Evolutionary conservation across 1,140 invertebrate species (phyloP).

Genomic region (Xylocopa sonorina): DNA sequence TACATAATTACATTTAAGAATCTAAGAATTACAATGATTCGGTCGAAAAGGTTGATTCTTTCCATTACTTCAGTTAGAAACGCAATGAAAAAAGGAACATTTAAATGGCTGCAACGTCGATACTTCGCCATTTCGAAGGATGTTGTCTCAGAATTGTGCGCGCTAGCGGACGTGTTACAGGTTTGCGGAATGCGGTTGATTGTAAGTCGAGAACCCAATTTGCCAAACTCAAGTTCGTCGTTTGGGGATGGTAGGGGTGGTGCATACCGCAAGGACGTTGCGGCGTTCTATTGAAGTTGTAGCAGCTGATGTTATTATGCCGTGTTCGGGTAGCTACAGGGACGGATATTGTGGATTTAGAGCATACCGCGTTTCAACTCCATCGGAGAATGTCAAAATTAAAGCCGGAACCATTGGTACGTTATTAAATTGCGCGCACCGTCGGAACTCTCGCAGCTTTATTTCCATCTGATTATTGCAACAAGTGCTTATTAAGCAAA

Average conservation of each 20-base stretch:
- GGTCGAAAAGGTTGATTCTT: no score
- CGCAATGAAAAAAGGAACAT: no score
- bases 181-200: slow-evolving; percentile 68
- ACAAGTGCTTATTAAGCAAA: slow-evolving; percentile 32
- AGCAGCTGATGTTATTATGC: slow-evolving; percentile 60
- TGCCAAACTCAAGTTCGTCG: slow-evolving; percentile 65
- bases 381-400: slow-evolving; percentile 52
- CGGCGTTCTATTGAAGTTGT: slow-evolving; percentile 61
- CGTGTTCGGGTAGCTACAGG: slow-evolving; percentile 5
- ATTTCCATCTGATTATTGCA: slow-evolving; percentile 39
- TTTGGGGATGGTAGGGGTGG: not conserved
- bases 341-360: slow-evolving; percentile 55
- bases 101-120: no score
- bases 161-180: slow-evolving; percentile 53
- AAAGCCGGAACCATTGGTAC: slow-evolving; percentile 35
- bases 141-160: slow-evolving; percentile 44
- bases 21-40: no score
- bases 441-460: not conserved
- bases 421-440: slow-evolving; percentile 42
- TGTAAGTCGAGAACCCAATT: slow-evolving; percentile 68
- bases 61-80: no score
- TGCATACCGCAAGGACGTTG: slow-evolving; percentile 55
- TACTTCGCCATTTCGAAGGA: slow-evolving; percentile 35
- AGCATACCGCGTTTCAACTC: slow-evolving; percentile 24
- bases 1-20: no score